A percentile compares a stretch with the other conserved stretches of the same genome.
Conservation (phyloP, 2,797 vertebrate species). For the Macropus fuliginosus region DNA sequence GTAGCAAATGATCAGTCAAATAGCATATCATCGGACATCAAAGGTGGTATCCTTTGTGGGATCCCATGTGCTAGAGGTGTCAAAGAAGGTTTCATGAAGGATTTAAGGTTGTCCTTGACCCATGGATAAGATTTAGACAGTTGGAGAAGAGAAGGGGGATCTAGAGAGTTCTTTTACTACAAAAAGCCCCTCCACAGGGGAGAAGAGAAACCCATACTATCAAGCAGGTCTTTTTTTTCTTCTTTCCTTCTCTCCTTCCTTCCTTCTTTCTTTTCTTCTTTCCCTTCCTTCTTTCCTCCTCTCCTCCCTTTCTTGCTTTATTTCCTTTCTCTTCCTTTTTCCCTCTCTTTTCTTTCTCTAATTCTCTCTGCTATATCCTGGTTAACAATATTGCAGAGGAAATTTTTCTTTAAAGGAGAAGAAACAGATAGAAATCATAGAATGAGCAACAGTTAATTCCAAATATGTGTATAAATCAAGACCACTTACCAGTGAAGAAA, state of each 20-base stretch:
- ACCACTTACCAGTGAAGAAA: neutral
- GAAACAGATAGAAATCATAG: neutral
- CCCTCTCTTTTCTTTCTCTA: neutral
- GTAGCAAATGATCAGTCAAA: neutral
- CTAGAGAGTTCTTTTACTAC: constrained; percentile 6
- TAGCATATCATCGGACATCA: neutral
- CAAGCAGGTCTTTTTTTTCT: neutral
- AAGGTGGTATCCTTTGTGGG: neutral
- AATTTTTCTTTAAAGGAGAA: neutral
- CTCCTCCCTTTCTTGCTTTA: neutral
- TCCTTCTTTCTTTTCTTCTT: neutral
- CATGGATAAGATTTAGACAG: neutral
- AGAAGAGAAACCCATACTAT: neutral
- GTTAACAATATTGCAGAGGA: neutral
- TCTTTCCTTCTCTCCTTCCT: too few species aligned
- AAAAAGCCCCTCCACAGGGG: neutral
- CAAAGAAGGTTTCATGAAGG: neutral
- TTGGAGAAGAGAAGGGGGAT: neutral
- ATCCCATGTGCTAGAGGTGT: neutral
- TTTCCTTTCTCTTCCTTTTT: neutral
- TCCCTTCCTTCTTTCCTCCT: neutral
- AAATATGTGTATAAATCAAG: neutral
- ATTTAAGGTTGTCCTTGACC: neutral
- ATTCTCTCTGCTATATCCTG: neutral
- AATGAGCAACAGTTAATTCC: neutral